Evolutionary conservation across 2,888 invertebrate species (phyloP), one percentile per base, ranked within the genome.

Genomic region (Epinotia ramella): DNA sequence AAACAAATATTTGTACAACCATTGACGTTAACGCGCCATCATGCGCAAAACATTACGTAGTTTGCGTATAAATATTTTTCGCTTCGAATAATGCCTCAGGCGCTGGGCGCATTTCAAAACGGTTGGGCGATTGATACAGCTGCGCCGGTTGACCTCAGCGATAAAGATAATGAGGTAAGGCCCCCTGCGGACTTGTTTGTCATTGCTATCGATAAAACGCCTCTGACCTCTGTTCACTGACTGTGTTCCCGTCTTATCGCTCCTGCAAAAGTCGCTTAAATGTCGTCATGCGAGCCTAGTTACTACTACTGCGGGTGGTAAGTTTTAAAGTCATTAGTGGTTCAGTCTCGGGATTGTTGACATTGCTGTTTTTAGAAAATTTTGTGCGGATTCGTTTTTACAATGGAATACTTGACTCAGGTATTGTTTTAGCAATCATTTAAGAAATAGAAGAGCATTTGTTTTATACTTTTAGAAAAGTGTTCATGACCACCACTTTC

Each of bases 171-270:
- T 83, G 90, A 91, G 81, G 94, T 94, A 92, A 93, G 88, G 87
- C 87, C 94, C 93, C 94, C 94, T 90, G 92, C 89, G 82, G 83
- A 88, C 87, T 91, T 93, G 91, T 93, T 94, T 92, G 88, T 88
- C 79, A 81, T 77, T 72, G 76, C 77, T 88, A 88, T 66, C 92
- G 91, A 88, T 78, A 79, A 77, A 87, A 86, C 87, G 88, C 88
- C 84, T 84, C 74, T 87, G 87, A 88, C 89, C 89, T 87, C 84
- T 78, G 71, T 73, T 73, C 64, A 7, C n/a, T 53, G n/a, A n/a
- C 53, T 53, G n/a, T 78, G 71, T 73, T 73, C 64, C 70, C 73
- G 67, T 75, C 78, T 81, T 81, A 78, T 80, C 81, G 79, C 78
- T 77, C 79, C 84, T 83, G 84, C 82, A 88, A 88, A 78, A 80